Evolutionary conservation across 1,140 invertebrate genomes (phyloP).

Genomic region (Metaphire vulgaris): DNA sequence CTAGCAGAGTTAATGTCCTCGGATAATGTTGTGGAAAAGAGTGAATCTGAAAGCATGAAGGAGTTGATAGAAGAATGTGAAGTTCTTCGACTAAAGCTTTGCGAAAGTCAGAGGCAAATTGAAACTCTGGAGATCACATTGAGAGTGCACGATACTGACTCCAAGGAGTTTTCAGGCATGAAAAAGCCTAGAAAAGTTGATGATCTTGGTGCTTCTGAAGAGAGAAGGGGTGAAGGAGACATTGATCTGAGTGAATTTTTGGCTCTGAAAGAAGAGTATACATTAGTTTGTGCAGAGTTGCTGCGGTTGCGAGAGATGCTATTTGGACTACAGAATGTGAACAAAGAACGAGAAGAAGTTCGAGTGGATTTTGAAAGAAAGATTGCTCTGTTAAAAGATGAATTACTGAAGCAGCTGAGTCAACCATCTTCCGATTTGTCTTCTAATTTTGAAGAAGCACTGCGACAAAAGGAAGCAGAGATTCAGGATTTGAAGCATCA

Average conservation of each 20-base stretch:
- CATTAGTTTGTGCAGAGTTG: neutral
- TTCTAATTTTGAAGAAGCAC: neutral
- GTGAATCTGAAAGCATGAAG: neutral
- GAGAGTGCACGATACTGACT: too few species aligned
- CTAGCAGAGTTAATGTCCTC: too few species aligned
- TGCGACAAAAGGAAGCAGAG: neutral
- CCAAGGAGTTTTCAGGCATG: too few species aligned
- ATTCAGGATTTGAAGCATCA: neutral
- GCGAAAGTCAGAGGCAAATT: neutral
- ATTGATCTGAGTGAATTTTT: neutral
- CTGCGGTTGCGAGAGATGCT: neutral
- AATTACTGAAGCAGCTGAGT: neutral
- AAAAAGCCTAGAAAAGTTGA: too few species aligned
- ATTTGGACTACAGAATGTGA: neutral
- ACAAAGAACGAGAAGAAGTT: neutral
- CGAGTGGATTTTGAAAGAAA: neutral
- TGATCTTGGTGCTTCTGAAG: too few species aligned
- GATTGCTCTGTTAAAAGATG: neutral
- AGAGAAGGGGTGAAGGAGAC: too few species aligned
- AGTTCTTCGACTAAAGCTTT: neutral
- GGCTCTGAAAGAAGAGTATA: neutral
- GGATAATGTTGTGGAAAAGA: too few species aligned
- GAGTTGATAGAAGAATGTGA: neutral
- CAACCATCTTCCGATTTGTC: neutral
- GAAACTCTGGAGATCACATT: too few species aligned